Evolutionary conservation across 2,113 vertebrate species (phyloP), one percentile per base, ranked within the genome.

Genomic region (Pachycephala philippinensis): DNA sequence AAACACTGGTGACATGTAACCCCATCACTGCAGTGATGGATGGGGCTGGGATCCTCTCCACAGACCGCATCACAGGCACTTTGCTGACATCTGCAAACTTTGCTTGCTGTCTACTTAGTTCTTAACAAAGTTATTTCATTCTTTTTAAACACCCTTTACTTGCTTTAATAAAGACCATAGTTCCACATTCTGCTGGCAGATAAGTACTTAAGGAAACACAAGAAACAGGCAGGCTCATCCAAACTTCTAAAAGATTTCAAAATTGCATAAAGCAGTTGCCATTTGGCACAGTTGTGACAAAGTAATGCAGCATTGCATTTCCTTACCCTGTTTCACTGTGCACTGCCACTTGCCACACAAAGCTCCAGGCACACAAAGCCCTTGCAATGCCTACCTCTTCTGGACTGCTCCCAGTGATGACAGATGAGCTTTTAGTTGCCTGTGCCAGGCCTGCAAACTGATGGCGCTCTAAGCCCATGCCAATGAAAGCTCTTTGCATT

Each of bases 331-430:
- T 61, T 80, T 80, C 63, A 61, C 64, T 18, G 22, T 20, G 47
- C 80, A 40, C 30, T 7, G 0, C 57, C 0, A 0, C 70, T 86
- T 74, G 66, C 75, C 66, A 69, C 35, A 40, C 37, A 63, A 56
- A 82, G 69, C 57, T 70, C 10, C 31, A 72, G 86, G 82, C 87
- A 63, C 64, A 63, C 90, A 93, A 90, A 95, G 89, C 89, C 87
- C 31, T 90, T 76, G 52, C 70, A 52, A 39, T 84, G 39, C 84
- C 87, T 66, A 15, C 75, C 60, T 88, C 89, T 89, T 87, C 77
- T 97, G 93, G 91, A 89, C 40, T n/a, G 35, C 49, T 84, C 94
- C 93, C 91, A 95, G 0, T 4, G 40, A 94, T 91, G 91, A 95
- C 94, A 96, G 93, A 96, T 54, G 89, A 95, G 47, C 69, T 92